phyloP scores from a whole-genome alignment of 2,113 vertebrate species.

The Pongo pygmaeus region DNA sequence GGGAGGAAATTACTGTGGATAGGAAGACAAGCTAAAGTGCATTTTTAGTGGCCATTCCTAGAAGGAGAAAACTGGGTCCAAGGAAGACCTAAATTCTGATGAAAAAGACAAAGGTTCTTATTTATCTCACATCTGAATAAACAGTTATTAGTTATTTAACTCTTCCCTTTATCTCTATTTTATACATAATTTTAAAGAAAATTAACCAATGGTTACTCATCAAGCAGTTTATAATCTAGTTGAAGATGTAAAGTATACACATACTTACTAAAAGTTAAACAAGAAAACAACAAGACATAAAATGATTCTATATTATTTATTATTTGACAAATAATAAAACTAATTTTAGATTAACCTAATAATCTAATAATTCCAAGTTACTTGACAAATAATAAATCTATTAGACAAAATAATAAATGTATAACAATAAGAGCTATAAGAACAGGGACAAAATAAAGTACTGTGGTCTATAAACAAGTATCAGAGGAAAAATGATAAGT shows the following conservation, averaged over 20 bases:
- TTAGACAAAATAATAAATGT: not conserved
- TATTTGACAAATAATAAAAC: not conserved
- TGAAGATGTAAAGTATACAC: conserved; percentile 27
- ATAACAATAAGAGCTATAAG: not conserved
- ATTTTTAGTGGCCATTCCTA: not conserved
- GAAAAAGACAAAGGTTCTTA: not conserved
- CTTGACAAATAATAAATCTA: too few relatives aligned
- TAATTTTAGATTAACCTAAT: too few relatives aligned
- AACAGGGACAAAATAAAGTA: not conserved
- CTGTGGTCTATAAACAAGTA: not conserved
- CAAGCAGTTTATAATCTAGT: not conserved
- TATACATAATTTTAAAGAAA: not conserved
- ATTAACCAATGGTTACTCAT: not conserved
- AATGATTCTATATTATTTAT: not conserved
- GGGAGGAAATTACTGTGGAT: not conserved
- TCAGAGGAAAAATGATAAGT: not conserved
- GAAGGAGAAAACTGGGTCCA: not conserved
- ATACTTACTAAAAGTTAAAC: not conserved
- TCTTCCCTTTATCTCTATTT: not conserved
- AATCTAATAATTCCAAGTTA: too few relatives aligned
- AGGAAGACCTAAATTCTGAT: not conserved
- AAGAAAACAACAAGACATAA: not conserved
- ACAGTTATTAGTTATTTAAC: not conserved
- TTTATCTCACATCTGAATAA: not conserved
- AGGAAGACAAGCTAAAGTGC: not conserved